Evolutionary conservation across 2,888 invertebrate genomes (phyloP).

Genomic region (Rotaria macrura): DNA sequence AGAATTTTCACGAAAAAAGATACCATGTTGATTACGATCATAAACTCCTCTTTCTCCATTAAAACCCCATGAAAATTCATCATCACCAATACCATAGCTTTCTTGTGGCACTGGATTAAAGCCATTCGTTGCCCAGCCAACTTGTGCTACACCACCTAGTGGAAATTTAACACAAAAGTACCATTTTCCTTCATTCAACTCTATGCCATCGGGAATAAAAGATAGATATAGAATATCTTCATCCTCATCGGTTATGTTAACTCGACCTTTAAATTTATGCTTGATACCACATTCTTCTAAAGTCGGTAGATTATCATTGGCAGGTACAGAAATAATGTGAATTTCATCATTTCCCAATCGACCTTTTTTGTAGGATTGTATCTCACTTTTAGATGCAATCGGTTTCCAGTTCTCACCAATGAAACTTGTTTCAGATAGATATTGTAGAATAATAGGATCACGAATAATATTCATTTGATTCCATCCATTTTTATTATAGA

Average conservation of each 20-base stretch:
- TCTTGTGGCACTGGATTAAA: neutral
- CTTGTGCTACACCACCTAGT: neutral
- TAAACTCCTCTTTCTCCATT: neutral
- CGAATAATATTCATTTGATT: neutral
- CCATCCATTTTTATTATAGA: neutral
- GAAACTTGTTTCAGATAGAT: no score
- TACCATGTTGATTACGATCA: neutral
- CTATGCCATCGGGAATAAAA: neutral
- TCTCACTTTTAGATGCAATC: neutral
- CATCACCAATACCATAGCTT: neutral
- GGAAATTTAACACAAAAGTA: constrained; percentile 2
- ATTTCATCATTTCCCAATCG: neutral
- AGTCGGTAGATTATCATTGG: neutral
- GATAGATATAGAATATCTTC: neutral
- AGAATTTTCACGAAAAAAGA: neutral
- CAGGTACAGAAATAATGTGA: neutral
- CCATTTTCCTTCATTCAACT: constrained; percentile 5
- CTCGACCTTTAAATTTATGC: neutral
- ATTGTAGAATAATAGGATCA: neutral
- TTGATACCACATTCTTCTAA: neutral
- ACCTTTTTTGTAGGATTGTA: neutral
- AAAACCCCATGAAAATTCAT: neutral
- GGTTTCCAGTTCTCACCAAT: neutral
- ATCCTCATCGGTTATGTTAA: neutral
- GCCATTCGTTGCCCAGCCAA: neutral